Conservation (phyloP, 1,140 invertebrate genomes). For the Brachionus paranguensis region DNA sequence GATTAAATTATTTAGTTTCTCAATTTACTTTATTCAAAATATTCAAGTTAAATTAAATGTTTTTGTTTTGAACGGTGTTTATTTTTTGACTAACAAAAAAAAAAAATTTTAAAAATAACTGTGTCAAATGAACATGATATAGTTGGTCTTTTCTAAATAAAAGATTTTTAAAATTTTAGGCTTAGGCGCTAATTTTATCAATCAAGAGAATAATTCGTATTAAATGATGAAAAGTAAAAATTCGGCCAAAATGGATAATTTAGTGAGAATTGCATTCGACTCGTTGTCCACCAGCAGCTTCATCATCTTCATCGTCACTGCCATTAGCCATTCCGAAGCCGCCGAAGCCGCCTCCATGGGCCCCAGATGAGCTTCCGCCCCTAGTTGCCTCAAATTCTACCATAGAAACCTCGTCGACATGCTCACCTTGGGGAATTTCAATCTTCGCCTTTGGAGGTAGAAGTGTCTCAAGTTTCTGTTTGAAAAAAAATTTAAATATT, state of each 20-base stretch:
- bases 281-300: not conserved
- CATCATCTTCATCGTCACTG: constrained; percentile 28
- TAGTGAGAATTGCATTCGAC: constrained; percentile 40
- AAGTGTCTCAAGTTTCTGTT: constrained; percentile 15
- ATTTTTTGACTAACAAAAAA: not conserved
- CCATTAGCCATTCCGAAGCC: not conserved
- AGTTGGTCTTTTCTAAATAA: not conserved
- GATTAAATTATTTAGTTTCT: not conserved
- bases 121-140: not conserved
- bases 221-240: not conserved
- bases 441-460: constrained; percentile 16
- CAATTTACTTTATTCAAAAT: not conserved
- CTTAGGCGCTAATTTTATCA: not conserved
- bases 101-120: not conserved
- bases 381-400: constrained; percentile 28
- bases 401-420: constrained; percentile 39
- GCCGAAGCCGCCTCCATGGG: not conserved
- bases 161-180: not conserved
- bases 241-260: not conserved
- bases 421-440: constrained; percentile 37
- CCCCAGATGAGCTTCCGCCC: not conserved
- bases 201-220: not conserved
- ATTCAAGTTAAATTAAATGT: not conserved
- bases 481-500: not conserved
- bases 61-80: not conserved